Evolutionary conservation across 2,797 vertebrate species (phyloP).

Genomic region (Malacoraja senta): DNA sequence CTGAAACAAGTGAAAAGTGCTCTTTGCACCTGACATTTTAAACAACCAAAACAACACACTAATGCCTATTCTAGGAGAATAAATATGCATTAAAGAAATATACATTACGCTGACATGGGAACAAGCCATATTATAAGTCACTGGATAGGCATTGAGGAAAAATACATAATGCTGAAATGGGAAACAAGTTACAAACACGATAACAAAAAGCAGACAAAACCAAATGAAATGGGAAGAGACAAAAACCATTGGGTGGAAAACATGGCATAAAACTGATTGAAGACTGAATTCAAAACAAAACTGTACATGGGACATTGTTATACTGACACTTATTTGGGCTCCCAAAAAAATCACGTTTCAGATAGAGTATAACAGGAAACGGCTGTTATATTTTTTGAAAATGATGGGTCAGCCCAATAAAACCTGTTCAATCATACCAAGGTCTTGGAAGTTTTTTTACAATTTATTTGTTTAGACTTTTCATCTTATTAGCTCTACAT

Average conservation of each 20-base stretch:
- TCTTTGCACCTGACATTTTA: background rate
- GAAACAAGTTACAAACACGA: background rate
- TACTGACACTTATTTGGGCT: background rate
- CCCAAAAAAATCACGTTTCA: background rate
- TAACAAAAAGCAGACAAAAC: background rate
- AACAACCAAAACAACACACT: background rate
- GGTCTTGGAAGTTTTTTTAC: background rate
- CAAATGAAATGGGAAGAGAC: background rate
- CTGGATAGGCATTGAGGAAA: background rate
- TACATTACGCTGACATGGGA: background rate
- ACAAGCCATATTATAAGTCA: background rate
- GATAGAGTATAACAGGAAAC: background rate
- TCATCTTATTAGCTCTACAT: background rate
- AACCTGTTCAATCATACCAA: background rate
- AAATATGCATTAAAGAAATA: background rate
- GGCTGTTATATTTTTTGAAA: background rate
- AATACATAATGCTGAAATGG: background rate
- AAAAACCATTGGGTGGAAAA: background rate
- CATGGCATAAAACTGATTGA: background rate
- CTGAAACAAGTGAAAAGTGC: background rate
- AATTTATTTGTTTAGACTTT: background rate
- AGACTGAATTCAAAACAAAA: background rate
- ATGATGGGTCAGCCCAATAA: background rate
- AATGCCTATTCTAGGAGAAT: background rate
- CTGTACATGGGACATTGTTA: background rate